Base-by-base conservation (phyloP, 2,797 vertebrate genomes). In the Fistularia commersonii region DNA sequence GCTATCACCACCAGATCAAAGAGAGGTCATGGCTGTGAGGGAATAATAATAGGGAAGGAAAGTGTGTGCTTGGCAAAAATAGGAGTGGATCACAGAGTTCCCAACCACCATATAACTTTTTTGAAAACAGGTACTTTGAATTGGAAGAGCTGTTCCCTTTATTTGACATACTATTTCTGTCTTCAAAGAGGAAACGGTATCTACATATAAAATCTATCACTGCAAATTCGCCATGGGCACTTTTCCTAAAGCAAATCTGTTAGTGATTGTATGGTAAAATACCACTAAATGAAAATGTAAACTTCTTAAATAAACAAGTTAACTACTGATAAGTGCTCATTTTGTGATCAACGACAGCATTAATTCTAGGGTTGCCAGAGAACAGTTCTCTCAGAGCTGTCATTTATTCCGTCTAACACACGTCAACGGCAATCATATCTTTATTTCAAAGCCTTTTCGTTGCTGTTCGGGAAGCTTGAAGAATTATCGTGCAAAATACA, bases 241-340 rank as follows among this genome's bases (percentile, higher is more conserved):
- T 42, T 57, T 34, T 40, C 42, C 11, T 3, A 10, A n/a, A 39
- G 37, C 8, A 61, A 68, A 74, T 52, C 41, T 34, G 36, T 38
- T 51, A 63, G 43, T 70, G 48, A 54, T 51, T 58, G 51, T 37
- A 62, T 66, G 64, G 54, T 14, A 60, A 13, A 45, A 31, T 39
- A 33, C 3, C 32, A 52, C 55, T 39, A 54, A 71, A 72, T 60
- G 44, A 51, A 71, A 57, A 76, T 53, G 46, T 46, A 46, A 40
- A 51, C 64, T 12, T 15, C 3, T 36, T 62, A 23, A 23, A 23
- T 54, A 52, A 43, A 31, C 32, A 40, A 54, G 61, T 71, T 65
- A 72, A 76, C 77, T 48, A 72, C 64, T 79, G 7, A 76, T 66
- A 59, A 11, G 33, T 45, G n/a, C 46, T 49, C 53, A 44, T 75